Evolutionary conservation across 2,113 vertebrate genomes (phyloP), one percentile per base, ranked within the genome.

Genomic region (Oreotrochilus melanogaster): DNA sequence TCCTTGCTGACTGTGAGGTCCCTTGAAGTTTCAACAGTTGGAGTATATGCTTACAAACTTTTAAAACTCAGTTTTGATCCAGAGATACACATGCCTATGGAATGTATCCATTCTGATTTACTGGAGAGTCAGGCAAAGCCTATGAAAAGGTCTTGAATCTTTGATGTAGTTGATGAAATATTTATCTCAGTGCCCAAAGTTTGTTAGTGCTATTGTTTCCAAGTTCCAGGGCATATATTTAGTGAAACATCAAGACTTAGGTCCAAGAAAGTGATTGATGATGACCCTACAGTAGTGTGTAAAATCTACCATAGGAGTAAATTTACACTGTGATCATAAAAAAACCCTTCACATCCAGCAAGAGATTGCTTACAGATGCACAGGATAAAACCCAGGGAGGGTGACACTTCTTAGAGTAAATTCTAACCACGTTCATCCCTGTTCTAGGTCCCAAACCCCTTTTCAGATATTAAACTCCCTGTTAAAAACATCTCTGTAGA

Each of bases 241-340:
- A 86, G 65, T 0, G 7, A 86, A 80, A 48, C n/a, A 75, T 81
- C 39, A 78, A 60, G 39, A 75, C 71, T 78, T 45, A 71, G 6
- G 13, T 75, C 80, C 48, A 81, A 89, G 83, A 64, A 81, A 75
- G 28, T 65, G 18, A 78, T 67, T 81, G 39, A 74, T 80, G 86
- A 35, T 48, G 47, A 42, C 19, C 22, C 28, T 83, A 61, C 82
- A 78, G 28, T 66, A 71, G 12, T 19, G 25, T 43, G 50, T 62
- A 70, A 76, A 92, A 93, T 58, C 28, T 43, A 78, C 23, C 7
- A 6, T 18, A 83, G 33, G 31, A 84, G 18, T 54, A 75, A 64
- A 92, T 48, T 95, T 54, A 62, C 89, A 82, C 71, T 66, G 50
- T 30, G 28, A 88, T 86, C n/a, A 61, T 75, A 88, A 70, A 92